Evolutionary conservation across 2,797 vertebrate species (phyloP).

Genomic region (Mus minutoides): DNA sequence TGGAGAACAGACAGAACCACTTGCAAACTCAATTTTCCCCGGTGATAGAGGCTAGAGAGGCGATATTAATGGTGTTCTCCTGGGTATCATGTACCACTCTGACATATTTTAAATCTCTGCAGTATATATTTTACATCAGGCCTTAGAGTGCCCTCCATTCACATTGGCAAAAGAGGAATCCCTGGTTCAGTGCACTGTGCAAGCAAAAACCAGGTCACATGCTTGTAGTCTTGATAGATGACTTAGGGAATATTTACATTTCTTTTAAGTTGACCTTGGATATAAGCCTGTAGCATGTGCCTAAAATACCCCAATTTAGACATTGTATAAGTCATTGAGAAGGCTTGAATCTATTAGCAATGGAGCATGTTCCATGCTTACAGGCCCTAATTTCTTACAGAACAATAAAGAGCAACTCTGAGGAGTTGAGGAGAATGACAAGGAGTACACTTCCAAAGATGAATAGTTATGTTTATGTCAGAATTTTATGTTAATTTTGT

Average conservation of each 20-base stretch:
- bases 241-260: background rate
- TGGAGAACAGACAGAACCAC: background rate
- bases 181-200: background rate
- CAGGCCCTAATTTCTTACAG: background rate
- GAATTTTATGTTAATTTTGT: background rate
- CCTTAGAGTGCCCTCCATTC: background rate
- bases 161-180: background rate
- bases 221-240: background rate
- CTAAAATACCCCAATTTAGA: background rate
- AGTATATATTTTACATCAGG: background rate
- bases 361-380: background rate
- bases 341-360: background rate
- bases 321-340: background rate
- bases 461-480: background rate
- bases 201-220: background rate
- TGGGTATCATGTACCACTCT: background rate
- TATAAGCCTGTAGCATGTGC: background rate
- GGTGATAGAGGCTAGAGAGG: background rate
- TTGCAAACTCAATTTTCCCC: background rate
- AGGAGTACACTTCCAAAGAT: background rate
- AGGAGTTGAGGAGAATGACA: background rate
- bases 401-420: background rate
- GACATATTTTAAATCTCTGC: background rate
- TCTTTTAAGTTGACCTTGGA: background rate
- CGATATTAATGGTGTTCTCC: background rate